Evolutionary conservation across 2,888 invertebrate species (phyloP), one percentile per base, ranked within the genome.

Genomic region (Agrilus cyanescens): DNA sequence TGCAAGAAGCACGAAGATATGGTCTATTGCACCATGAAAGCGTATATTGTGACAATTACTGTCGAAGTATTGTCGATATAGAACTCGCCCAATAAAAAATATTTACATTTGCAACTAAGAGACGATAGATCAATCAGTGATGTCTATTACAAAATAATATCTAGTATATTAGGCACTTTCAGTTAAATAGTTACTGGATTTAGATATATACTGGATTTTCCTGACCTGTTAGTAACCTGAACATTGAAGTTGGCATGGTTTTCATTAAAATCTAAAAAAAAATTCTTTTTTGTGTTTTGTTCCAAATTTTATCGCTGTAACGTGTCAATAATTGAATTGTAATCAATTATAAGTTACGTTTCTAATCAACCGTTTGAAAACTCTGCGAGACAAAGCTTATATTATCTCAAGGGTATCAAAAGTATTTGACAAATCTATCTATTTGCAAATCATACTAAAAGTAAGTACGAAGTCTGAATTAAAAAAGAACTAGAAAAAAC

Each of bases 211-310:
- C 87, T 56, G 98, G 98, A 68, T 93, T 91, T 74, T 98, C 98
- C 72, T 98, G 98, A 47, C 98, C 98, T 56, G 98, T 99, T 62
- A 98, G 75, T 65, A 98, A 77, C 61, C 97, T 82, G 76, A 96
- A 98, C 94, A 98, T 98, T 53, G 97, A 97, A 53, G 98, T 98
- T 58, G 98, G 98, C 98, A 99, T 98, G 47, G 98, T 98, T 74
- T 98, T 98, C 97, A 98, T 98, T 59, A 96, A 78, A 59, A 98
- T 98, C 95, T 96, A 50, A 49, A 44, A 49, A 46, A 47, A 14
- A 35, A 32, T 14, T 2, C 16, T n/a, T 33, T 13, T 15, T n/a
- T 14, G n/a, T n/a, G n/a, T 15, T 13, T 33, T 15, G 2, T 33
- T 14, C 5, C 10, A 7, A 14, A 13, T 7, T 33, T 33, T 15